Evolutionary conservation across 2,797 vertebrate species (phyloP).

Genomic region (Smutsia temminckii): DNA sequence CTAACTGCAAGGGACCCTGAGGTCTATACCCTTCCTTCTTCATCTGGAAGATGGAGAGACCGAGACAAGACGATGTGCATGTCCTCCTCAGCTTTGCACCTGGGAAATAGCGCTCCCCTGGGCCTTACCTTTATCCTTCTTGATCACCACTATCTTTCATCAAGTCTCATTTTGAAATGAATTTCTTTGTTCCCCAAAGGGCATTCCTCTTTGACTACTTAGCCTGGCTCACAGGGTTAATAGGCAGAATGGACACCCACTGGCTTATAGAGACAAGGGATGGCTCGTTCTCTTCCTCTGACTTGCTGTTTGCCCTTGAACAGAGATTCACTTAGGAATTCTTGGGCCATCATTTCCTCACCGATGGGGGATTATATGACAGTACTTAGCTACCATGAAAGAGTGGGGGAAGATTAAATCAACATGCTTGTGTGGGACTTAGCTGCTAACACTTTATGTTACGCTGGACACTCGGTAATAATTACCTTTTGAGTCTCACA

Average conservation of each 20-base stretch:
- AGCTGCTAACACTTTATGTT: slow-evolving; percentile 58
- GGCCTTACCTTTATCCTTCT: slow-evolving; percentile 45
- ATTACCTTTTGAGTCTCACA: slow-evolving; percentile 69
- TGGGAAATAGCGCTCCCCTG: neutral
- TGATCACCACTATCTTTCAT: neutral
- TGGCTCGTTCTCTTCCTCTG: neutral
- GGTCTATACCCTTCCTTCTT: slow-evolving; percentile 22
- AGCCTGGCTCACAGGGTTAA: neutral
- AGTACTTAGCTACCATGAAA: slow-evolving; percentile 40
- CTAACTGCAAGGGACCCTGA: slow-evolving; percentile 6
- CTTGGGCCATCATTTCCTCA: slow-evolving; percentile 56
- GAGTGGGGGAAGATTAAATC: slow-evolving; percentile 63
- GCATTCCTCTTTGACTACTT: neutral
- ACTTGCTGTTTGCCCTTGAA: slow-evolving; percentile 52
- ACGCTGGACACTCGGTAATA: slow-evolving; percentile 48
- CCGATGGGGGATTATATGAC: slow-evolving; percentile 67
- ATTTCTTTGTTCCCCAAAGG: slow-evolving; percentile 48
- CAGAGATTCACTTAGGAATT: slow-evolving; percentile 38
- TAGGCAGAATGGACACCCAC: neutral
- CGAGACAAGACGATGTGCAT: neutral
- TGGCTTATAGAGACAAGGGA: neutral
- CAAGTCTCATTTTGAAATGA: slow-evolving; percentile 56
- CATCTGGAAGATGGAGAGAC: neutral
- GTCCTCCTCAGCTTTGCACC: neutral
- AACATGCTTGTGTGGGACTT: slow-evolving; percentile 53